Conservation (phyloP, 2,888 invertebrate genomes). For the Lasioglossum leucozonium region DNA sequence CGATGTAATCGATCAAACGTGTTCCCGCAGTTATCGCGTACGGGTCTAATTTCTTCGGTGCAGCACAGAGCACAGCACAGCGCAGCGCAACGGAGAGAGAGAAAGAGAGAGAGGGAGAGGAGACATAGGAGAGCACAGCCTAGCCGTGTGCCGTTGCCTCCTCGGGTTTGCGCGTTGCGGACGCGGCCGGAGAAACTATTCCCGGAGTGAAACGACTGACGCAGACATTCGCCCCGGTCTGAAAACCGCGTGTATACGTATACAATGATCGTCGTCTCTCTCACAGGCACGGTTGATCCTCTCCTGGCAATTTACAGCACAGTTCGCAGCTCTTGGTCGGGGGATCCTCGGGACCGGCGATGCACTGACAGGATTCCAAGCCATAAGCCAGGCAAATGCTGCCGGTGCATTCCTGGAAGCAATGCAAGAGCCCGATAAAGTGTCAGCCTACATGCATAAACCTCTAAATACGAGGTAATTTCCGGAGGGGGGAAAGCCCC, state of each 20-base stretch:
- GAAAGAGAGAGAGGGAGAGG: not conserved
- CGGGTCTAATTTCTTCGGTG: conserved; percentile 14
- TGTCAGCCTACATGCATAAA: conserved; percentile 46
- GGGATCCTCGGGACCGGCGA: conserved; percentile 90
- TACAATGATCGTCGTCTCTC: conserved; percentile 72
- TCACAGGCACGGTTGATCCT: conserved; percentile 90
- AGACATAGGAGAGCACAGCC: not conserved
- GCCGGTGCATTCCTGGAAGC: conserved; percentile 93
- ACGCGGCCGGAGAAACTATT: conserved; percentile 1
- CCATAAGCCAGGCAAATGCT: conserved; percentile 98
- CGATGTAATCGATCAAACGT: conserved; percentile 12
- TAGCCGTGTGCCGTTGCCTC: not conserved
- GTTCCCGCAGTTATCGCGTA: not conserved
- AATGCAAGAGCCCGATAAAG: conserved; percentile 63
- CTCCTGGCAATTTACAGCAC: conserved; percentile 94
- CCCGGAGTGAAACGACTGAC: conserved; percentile 33
- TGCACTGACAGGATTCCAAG: conserved; percentile 96
- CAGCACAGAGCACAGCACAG: not conserved
- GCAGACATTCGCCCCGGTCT: conserved; percentile 23
- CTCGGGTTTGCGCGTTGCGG: not conserved
- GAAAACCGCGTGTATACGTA: conserved; percentile 34
- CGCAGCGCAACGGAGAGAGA: too few species aligned
- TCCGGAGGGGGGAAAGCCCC: conserved; percentile 15
- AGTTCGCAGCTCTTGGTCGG: conserved; percentile 95
- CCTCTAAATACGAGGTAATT: conserved; percentile 62